These are phyloP conservation scores for Meliscaeva auricollis DNA, from an alignment of 2,888 invertebrate genomes.

Conservation along the genomic window DNA sequence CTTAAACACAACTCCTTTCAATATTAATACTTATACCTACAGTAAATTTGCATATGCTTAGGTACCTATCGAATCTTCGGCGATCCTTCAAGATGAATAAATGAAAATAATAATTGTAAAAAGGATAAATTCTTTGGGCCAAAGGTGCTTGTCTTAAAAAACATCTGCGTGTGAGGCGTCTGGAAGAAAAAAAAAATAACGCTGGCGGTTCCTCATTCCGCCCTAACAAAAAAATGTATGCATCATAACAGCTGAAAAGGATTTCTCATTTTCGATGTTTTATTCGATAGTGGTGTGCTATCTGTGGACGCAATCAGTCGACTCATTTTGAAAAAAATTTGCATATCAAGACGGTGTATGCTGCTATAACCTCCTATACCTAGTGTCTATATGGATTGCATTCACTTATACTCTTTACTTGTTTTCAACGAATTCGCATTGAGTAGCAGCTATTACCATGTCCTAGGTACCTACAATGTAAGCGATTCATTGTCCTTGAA, in stretches of 20 bases:
- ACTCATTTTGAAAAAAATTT: slow-evolving; percentile 55
- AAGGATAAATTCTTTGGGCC: slow-evolving; percentile 54
- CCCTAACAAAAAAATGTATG: slow-evolving; percentile 55
- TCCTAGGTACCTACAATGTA: slow-evolving; percentile 42
- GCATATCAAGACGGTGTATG: slow-evolving; percentile 67
- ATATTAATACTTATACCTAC: not conserved
- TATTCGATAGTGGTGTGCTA: slow-evolving; percentile 59
- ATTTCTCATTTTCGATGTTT: slow-evolving; percentile 41
- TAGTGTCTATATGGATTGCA: slow-evolving; percentile 40
- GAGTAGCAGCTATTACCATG: slow-evolving; percentile 49
- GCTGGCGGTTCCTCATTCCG: slow-evolving; percentile 24
- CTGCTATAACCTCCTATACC: not conserved
- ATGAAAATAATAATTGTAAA: slow-evolving; percentile 28
- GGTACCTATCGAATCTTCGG: slow-evolving; percentile 36
- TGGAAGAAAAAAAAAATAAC: slow-evolving; percentile 11
- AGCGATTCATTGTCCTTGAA: slow-evolving; percentile 72
- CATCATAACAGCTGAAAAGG: slow-evolving; percentile 68
- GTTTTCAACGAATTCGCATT: slow-evolving; percentile 15
- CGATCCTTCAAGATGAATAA: slow-evolving; percentile 57
- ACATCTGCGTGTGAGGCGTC: slow-evolving; percentile 67
- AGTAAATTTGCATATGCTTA: slow-evolving; percentile 56
- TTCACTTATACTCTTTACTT: slow-evolving; percentile 27
- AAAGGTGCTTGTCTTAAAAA: slow-evolving; percentile 65
- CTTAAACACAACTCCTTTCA: slow-evolving; percentile 23
- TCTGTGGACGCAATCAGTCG: slow-evolving; percentile 69